Conservation (phyloP, 1,140 invertebrate genomes). For the Epicauta chinensis region DNA sequence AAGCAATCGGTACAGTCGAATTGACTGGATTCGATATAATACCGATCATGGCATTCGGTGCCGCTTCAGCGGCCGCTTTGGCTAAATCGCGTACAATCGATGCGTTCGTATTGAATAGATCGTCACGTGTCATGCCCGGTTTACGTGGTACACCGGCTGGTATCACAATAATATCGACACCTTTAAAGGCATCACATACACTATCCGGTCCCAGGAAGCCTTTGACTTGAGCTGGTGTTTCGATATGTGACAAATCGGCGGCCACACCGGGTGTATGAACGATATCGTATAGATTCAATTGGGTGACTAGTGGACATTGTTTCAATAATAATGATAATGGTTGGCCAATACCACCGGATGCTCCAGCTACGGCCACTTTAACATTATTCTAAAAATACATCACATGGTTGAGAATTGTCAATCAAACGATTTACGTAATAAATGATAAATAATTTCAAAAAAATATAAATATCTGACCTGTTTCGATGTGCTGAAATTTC, state of each 20-base stretch:
- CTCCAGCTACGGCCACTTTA: slow-evolving; percentile 95
- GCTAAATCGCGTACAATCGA: slow-evolving; percentile 92
- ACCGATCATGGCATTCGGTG: slow-evolving; percentile 88
- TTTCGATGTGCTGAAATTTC: slow-evolving; percentile 49
- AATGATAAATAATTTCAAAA: background rate
- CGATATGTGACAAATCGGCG: slow-evolving; percentile 96
- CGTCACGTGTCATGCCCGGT: slow-evolving; percentile 92
- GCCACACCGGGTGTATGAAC: slow-evolving; percentile 95
- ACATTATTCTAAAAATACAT: slow-evolving; percentile 52
- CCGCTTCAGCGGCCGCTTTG: slow-evolving; percentile 68
- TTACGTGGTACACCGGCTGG: slow-evolving; percentile 98
- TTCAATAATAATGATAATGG: slow-evolving; percentile 95
- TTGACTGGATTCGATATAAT: slow-evolving; percentile 99
- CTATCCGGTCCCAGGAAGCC: slow-evolving; percentile 56
- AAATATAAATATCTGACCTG: slow-evolving; percentile 42
- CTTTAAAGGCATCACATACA: slow-evolving; percentile 55
- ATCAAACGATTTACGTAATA: background rate
- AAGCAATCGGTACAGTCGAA: slow-evolving; percentile 95
- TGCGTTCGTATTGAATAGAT: slow-evolving; percentile 98
- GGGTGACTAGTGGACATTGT: slow-evolving; percentile 73
- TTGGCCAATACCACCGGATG: slow-evolving; percentile 96
- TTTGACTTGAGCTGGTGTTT: slow-evolving; percentile 55
- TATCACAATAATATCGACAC: slow-evolving; percentile 87
- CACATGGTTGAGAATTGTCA: background rate
- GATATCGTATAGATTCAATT: slow-evolving; percentile 90